These are phyloP conservation scores for Frieseomelitta varia DNA, from an alignment of 1,140 invertebrate species.

Conservation along the genomic window DNA sequence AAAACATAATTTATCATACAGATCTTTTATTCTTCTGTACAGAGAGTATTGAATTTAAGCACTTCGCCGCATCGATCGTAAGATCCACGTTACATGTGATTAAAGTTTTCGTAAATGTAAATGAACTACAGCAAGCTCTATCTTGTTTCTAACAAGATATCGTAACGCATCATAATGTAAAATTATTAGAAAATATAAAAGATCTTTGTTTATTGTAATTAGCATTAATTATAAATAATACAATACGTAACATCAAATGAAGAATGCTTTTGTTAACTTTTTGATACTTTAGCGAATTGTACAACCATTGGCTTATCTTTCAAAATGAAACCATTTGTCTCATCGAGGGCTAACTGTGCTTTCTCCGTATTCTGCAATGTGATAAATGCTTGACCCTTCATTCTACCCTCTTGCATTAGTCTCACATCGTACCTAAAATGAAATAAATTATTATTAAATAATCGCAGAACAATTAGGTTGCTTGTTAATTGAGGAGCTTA, in stretches of 20 bases:
- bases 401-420: slow-evolving; percentile 96
- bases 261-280: slow-evolving; percentile 57
- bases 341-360: slow-evolving; percentile 89
- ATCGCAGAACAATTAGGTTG: slow-evolving; percentile 36
- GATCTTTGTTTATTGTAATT: slow-evolving; percentile 30
- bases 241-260: slow-evolving; percentile 7
- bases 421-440: slow-evolving; percentile 88
- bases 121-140: background rate
- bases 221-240: background rate
- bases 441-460: slow-evolving; percentile 17
- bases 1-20: background rate
- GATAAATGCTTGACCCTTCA: slow-evolving; percentile 98
- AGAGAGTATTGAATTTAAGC: slow-evolving; percentile 24
- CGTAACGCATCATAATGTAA: background rate
- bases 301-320: slow-evolving; percentile 95
- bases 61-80: slow-evolving; percentile 2
- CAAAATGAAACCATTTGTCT: slow-evolving; percentile 94
- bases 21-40: background rate
- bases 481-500: slow-evolving; percentile 66
- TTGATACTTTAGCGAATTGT: slow-evolving; percentile 89
- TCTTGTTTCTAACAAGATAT: background rate
- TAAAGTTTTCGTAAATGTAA: background rate
- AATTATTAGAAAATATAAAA: background rate
- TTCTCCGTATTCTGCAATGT: slow-evolving; percentile 88
- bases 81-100: slow-evolving; percentile 28